phyloP scores from a whole-genome alignment of 2,888 invertebrate species.

The Chymomyza caudatula region DNA sequence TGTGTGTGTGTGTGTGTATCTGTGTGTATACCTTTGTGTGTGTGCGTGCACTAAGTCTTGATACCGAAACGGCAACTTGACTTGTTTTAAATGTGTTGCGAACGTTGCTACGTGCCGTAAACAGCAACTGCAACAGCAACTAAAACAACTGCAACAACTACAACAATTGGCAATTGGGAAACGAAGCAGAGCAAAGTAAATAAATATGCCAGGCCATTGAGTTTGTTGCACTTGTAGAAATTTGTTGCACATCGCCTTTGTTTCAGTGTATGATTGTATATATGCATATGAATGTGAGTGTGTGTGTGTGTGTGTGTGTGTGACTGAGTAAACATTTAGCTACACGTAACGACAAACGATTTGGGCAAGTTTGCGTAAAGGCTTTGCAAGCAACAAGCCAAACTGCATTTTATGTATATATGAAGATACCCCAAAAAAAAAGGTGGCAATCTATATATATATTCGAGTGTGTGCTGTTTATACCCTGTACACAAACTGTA shows the following conservation, averaged over 20 bases:
- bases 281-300: not conserved
- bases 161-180: constrained; percentile 46
- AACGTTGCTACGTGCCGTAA: constrained; percentile 66
- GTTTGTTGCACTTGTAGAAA: constrained; percentile 39
- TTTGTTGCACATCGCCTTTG: constrained; percentile 10
- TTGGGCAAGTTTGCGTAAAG: not conserved
- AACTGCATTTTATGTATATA: not conserved
- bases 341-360: not conserved
- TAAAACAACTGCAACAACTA: constrained; percentile 10
- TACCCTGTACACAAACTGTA: too few relatives aligned
- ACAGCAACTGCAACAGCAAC: constrained; percentile 28
- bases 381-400: not conserved
- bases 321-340: not conserved
- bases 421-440: too few relatives aligned
- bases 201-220: constrained; percentile 50
- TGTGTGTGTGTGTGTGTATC: constrained; percentile 20
- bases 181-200: constrained; percentile 39
- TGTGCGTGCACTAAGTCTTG: constrained; percentile 42
- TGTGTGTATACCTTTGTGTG: constrained; percentile 17
- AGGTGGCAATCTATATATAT: too few relatives aligned
- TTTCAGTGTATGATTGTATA: not conserved
- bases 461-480: too few relatives aligned
- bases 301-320: not conserved
- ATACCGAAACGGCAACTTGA: constrained; percentile 53
- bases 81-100: constrained; percentile 69